Conservation (phyloP, 1,140 invertebrate species). For the Heterodera carotae region DNA sequence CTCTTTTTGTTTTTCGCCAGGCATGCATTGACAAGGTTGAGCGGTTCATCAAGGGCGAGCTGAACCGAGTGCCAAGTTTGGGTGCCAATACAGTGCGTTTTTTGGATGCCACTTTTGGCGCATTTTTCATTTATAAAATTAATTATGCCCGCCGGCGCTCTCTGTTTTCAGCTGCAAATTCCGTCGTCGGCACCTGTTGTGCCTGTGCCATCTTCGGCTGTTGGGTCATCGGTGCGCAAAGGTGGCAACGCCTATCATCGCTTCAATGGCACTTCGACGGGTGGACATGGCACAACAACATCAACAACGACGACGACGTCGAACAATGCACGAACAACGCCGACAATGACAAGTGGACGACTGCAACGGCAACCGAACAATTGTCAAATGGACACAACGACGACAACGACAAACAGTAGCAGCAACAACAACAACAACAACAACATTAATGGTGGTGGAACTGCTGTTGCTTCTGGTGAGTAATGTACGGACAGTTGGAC, state of each 20-base stretch:
- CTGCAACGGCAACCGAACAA: conserved; percentile 15
- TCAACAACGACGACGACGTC: background rate
- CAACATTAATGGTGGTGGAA: no score
- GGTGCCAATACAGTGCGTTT: conserved; percentile 43
- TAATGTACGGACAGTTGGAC: no score
- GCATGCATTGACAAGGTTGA: conserved; percentile 94
- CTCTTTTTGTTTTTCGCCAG: background rate
- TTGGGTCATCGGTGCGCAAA: conserved; percentile 21
- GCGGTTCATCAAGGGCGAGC: conserved; percentile 67
- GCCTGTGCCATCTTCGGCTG: background rate
- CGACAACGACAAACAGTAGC: background rate
- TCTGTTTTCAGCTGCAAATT: conserved; percentile 11
- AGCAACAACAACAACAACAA: background rate
- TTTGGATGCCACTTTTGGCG: no score
- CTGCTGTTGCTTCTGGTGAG: no score
- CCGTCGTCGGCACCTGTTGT: conserved; percentile 9
- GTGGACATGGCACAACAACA: no score
- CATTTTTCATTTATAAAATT: background rate
- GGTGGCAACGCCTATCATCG: background rate
- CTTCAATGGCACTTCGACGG: background rate
- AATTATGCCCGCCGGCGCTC: background rate
- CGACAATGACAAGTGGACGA: conserved; percentile 3
- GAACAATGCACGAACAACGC: conserved; percentile 14
- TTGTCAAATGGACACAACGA: conserved; percentile 12
- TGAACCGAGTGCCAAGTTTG: conserved; percentile 60